These are phyloP conservation scores for Lepus timidus DNA, from an alignment of 2,113 vertebrate genomes.

Conservation along the genomic window DNA sequence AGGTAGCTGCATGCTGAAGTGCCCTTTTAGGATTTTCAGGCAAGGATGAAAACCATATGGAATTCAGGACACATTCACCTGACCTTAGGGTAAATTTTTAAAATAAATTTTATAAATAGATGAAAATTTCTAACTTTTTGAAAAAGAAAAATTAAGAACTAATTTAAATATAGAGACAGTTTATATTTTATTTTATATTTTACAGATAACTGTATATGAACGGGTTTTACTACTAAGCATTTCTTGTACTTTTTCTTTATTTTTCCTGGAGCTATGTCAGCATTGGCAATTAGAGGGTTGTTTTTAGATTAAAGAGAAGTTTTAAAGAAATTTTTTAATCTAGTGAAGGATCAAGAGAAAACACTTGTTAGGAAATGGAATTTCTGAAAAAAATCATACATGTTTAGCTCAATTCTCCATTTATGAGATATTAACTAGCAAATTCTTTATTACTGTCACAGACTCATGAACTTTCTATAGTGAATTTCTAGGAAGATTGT, in stretches of 20 bases:
- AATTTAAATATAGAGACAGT: conserved; percentile 46
- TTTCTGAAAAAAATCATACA: not conserved
- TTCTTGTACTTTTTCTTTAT: not conserved
- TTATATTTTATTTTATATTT: not conserved
- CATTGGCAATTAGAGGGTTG: conserved; percentile 21
- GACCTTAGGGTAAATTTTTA: conserved; percentile 29
- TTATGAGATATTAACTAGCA: not conserved
- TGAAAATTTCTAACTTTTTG: conserved; percentile 15
- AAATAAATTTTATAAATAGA: not conserved
- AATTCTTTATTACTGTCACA: not conserved
- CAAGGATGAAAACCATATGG: not conserved
- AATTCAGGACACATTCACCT: not conserved
- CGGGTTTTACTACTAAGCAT: not conserved
- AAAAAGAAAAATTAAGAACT: not conserved
- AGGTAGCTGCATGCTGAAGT: not conserved
- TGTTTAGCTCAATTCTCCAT: not conserved
- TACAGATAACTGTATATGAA: not conserved
- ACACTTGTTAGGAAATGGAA: not conserved
- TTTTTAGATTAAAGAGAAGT: not conserved
- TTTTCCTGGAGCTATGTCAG: not conserved
- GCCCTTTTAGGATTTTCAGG: conserved; percentile 19
- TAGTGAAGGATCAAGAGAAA: conserved; percentile 5
- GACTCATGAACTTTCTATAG: not conserved
- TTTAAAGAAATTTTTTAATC: not conserved
- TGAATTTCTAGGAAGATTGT: not conserved